phyloP scores from a whole-genome alignment of 2,113 vertebrate species.

The Daubentonia madagascariensis region DNA sequence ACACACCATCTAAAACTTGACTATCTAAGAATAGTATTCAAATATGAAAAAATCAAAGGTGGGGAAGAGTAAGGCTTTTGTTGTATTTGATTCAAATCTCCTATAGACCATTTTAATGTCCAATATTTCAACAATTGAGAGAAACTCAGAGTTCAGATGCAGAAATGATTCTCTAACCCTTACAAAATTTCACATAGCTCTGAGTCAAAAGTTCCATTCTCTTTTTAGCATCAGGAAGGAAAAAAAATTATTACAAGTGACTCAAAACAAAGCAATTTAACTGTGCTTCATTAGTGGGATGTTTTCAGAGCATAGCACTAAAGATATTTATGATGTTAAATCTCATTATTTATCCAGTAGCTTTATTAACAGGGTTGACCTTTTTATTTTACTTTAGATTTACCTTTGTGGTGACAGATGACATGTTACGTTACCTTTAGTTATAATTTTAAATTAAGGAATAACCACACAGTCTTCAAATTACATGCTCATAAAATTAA shows the following conservation, averaged over 20 bases:
- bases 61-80: background rate
- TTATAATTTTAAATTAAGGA: constrained; percentile 1
- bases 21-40: background rate
- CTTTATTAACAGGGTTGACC: background rate
- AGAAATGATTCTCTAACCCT: constrained; percentile 46
- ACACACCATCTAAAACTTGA: background rate
- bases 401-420: background rate
- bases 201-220: constrained; percentile 76
- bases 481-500: background rate
- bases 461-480: background rate
- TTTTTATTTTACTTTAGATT: background rate
- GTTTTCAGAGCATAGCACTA: background rate
- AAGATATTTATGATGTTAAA: background rate
- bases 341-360: background rate
- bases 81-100: background rate
- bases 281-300: constrained; percentile 22
- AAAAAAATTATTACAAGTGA: constrained; percentile 62
- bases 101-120: background rate
- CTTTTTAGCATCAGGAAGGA: constrained; percentile 68
- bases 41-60: background rate
- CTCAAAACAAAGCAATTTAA: constrained; percentile 66
- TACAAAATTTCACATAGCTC: constrained; percentile 50
- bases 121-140: background rate
- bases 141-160: background rate
- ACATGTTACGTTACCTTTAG: background rate